Percentiles rank a stretch among this genome's conserved stretches.
phyloP scores from a whole-genome alignment of 2,113 vertebrate genomes.

The Chelonoidis abingdonii region DNA sequence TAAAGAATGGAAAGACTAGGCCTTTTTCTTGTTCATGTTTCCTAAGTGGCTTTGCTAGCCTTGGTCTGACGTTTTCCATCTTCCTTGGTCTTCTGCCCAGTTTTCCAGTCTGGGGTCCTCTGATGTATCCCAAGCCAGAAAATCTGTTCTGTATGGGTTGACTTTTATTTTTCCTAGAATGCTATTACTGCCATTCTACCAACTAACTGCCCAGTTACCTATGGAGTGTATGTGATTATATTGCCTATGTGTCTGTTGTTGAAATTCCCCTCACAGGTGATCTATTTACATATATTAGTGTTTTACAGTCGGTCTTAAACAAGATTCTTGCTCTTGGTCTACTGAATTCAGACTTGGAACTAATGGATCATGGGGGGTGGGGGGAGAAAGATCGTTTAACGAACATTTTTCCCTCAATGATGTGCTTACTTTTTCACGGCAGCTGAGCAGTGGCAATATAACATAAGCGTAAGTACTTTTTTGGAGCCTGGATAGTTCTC shows the following conservation, averaged over 20 bases:
- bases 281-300: background rate
- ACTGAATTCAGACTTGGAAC: background rate
- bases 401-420: background rate
- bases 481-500: background rate
- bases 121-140: background rate
- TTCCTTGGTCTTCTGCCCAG: background rate
- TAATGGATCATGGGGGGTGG: background rate
- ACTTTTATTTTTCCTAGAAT: background rate
- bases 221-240: background rate
- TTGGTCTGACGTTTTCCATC: background rate
- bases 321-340: background rate
- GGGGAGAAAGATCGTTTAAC: background rate
- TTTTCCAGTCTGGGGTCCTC: background rate
- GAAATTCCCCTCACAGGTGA: background rate
- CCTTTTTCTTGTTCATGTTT: background rate
- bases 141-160: background rate
- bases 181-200: background rate
- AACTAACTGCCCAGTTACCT: background rate
- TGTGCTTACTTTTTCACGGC: background rate
- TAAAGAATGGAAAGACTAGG: background rate
- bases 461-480: background rate
- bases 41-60: background rate
- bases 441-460: background rate
- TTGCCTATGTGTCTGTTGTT: background rate
- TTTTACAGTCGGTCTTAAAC: background rate